Conservation (phyloP, 2,888 invertebrate species). For the Andrena fulva region DNA sequence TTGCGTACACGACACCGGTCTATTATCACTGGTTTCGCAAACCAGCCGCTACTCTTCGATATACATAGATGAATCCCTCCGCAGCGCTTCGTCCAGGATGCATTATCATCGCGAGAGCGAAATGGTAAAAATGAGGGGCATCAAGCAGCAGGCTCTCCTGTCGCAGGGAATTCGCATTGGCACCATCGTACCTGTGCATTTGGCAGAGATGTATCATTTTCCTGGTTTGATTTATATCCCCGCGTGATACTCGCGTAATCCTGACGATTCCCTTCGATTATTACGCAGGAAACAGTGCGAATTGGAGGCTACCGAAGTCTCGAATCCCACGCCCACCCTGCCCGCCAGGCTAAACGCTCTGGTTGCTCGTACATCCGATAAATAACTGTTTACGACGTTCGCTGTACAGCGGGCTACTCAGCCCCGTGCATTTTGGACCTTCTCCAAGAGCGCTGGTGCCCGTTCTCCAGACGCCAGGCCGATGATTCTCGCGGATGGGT, state of each 20-base stretch:
- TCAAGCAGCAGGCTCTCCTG: neutral
- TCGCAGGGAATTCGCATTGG: conserved; percentile 41
- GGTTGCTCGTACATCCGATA: conserved; percentile 18
- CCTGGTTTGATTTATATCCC: conserved; percentile 40
- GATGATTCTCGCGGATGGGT: conserved; percentile 2
- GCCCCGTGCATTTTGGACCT: conserved; percentile 28
- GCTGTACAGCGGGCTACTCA: conserved; percentile 3
- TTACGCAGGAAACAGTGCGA: conserved; percentile 21
- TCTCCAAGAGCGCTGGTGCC: conserved; percentile 37
- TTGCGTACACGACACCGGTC: conserved; percentile 23
- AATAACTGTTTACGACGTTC: conserved; percentile 33
- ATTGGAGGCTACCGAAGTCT: conserved; percentile 2
- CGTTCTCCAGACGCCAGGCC: conserved; percentile 29
- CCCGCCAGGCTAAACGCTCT: neutral
- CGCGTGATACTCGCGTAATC: conserved; percentile 40
- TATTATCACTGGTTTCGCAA: conserved; percentile 16
- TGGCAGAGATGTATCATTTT: conserved; percentile 50
- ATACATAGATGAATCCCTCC: neutral
- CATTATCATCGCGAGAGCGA: neutral
- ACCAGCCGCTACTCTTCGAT: neutral
- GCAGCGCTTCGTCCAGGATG: neutral
- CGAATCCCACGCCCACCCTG: neutral
- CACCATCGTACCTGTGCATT: conserved; percentile 44
- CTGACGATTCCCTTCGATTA: conserved; percentile 42
- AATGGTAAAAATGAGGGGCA: neutral